Evolutionary conservation across 2,797 vertebrate genomes (phyloP).

Genomic region (Xyrichtys novacula): DNA sequence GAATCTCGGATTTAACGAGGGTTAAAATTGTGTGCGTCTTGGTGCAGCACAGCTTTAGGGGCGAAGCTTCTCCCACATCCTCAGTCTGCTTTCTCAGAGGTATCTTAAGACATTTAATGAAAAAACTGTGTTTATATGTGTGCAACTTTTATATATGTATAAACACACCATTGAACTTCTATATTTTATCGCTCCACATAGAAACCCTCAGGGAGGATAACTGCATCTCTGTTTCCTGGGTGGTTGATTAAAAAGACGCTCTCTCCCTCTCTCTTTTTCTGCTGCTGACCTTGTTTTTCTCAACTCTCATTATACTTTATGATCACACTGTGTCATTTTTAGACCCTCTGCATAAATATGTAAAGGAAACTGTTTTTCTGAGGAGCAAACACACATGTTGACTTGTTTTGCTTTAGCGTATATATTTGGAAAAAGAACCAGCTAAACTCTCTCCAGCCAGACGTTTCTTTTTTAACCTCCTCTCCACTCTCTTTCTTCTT

Average conservation of each 20-base stretch:
- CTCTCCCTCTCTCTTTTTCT: not conserved
- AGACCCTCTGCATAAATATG: constrained; percentile 33
- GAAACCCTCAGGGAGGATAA: constrained; percentile 25
- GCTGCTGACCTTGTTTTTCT: constrained; percentile 52
- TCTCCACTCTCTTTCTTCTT: constrained; percentile 15
- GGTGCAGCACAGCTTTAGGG: not conserved
- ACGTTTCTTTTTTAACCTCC: constrained; percentile 8
- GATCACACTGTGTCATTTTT: constrained; percentile 26
- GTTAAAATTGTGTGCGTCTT: not conserved
- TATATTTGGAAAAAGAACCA: constrained; percentile 24
- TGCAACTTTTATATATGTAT: not conserved
- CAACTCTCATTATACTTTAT: constrained; percentile 46
- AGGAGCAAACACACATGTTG: constrained; percentile 27
- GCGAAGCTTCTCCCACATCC: not conserved
- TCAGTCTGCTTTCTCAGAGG: not conserved
- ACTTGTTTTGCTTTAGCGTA: constrained; percentile 26
- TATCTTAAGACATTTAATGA: not conserved
- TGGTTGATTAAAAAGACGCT: constrained; percentile 40
- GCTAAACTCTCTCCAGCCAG: constrained; percentile 9
- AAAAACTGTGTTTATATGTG: not conserved
- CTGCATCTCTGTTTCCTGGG: constrained; percentile 28
- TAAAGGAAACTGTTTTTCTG: constrained; percentile 13
- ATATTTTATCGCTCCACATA: constrained; percentile 25
- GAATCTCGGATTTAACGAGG: not conserved
- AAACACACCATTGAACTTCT: not conserved